Conservation (phyloP, 2,888 invertebrate genomes). For the Acrobasis consociella region DNA sequence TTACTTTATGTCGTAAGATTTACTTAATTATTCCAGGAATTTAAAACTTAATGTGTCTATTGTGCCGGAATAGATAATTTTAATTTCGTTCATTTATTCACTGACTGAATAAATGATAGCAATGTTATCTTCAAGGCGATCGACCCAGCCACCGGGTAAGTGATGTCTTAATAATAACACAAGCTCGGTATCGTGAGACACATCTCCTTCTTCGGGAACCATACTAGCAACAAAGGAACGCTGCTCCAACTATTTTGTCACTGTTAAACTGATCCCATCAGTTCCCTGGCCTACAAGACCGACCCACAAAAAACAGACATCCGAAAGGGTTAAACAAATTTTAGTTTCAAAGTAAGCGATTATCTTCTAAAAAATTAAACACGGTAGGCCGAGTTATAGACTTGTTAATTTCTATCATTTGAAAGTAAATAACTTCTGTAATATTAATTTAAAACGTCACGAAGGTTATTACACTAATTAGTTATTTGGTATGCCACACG, state of each 20-base stretch:
- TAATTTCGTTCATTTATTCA: conserved; percentile 54
- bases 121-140: conserved; percentile 65
- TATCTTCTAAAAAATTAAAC: conserved; percentile 62
- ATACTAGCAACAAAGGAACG: conserved; percentile 72
- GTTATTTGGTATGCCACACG: conserved; percentile 55
- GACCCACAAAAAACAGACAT: conserved; percentile 60
- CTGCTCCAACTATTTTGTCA: conserved; percentile 77
- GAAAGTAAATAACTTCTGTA: conserved; percentile 32
- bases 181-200: conserved; percentile 75
- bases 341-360: conserved; percentile 61
- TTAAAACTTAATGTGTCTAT: conserved; percentile 30
- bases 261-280: conserved; percentile 78
- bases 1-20: not conserved
- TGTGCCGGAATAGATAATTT: conserved; percentile 38
- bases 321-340: conserved; percentile 68
- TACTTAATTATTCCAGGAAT: conserved; percentile 35
- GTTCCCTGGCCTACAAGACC: conserved; percentile 50
- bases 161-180: conserved; percentile 81
- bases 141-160: conserved; percentile 77
- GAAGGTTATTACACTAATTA: conserved; percentile 52
- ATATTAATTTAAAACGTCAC: conserved; percentile 68
- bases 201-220: conserved; percentile 65
- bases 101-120: conserved; percentile 65
- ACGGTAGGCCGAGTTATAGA: conserved; percentile 38
- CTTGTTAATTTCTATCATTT: conserved; percentile 65